Evolutionary conservation across 2,888 invertebrate genomes (phyloP).

Genomic region (Volucella bombylans): DNA sequence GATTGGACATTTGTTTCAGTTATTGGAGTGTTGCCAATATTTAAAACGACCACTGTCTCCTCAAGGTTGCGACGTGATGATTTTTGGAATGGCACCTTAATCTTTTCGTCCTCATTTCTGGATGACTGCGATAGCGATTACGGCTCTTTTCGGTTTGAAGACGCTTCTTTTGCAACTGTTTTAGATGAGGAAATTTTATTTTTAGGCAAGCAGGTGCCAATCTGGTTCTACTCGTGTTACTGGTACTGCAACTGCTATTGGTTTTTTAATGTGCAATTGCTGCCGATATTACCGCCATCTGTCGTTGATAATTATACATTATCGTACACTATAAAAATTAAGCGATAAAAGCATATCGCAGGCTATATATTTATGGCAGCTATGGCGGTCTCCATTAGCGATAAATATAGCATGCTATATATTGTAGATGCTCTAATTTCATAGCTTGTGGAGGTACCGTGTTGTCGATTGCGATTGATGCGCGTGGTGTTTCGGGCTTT

Average conservation of each 20-base stretch:
- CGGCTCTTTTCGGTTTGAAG: conserved; percentile 66
- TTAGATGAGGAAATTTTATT: conserved; percentile 50
- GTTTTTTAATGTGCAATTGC: conserved; percentile 55
- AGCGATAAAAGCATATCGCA: conserved; percentile 62
- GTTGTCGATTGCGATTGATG: conserved; percentile 77
- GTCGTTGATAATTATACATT: conserved; percentile 79
- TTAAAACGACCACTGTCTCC: conserved; percentile 75
- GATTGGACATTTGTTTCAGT: conserved; percentile 64
- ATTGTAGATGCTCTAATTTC: conserved; percentile 76
- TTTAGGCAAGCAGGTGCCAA: conserved; percentile 59
- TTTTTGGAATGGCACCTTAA: conserved; percentile 78
- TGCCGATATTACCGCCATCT: conserved; percentile 74
- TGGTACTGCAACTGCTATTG: conserved; percentile 73
- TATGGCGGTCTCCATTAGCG: conserved; percentile 76
- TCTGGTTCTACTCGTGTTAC: conserved; percentile 63
- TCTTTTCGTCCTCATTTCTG: conserved; percentile 75
- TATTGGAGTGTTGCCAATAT: conserved; percentile 39
- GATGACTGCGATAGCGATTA: conserved; percentile 10
- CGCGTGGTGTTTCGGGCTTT: conserved; percentile 36
- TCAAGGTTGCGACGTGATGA: conserved; percentile 77
- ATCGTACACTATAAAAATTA: conserved; percentile 75
- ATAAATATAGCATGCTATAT: conserved; percentile 81
- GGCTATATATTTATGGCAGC: conserved; percentile 79
- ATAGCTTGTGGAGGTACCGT: conserved; percentile 28
- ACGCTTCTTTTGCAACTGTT: conserved; percentile 29